Evolutionary conservation across 1,140 invertebrate genomes (phyloP).

Genomic region (Colletes gigas): DNA sequence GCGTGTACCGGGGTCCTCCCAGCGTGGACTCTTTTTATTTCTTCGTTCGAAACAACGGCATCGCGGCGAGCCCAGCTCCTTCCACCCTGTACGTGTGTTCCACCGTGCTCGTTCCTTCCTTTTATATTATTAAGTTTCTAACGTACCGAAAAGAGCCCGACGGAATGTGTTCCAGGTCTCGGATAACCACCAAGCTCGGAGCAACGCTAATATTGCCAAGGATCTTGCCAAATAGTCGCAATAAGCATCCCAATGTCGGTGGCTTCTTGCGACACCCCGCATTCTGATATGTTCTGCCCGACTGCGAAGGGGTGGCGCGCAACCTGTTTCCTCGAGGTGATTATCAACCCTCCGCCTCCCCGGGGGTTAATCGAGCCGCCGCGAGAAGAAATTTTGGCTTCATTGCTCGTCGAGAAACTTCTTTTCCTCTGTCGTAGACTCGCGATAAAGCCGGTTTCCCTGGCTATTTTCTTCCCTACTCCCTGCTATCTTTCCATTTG

Average conservation of each 20-base stretch:
- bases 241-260: slow-evolving; percentile 60
- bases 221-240: slow-evolving; percentile 71
- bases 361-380: slow-evolving; percentile 31
- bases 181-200: slow-evolving; percentile 44
- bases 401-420: slow-evolving; percentile 29
- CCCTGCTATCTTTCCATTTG: not conserved
- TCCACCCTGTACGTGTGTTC: not conserved
- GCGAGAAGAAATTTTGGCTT: slow-evolving; percentile 44
- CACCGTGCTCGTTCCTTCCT: slow-evolving; percentile 23
- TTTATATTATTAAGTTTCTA: slow-evolving; percentile 67
- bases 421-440: slow-evolving; percentile 7
- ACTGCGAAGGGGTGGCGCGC: not conserved
- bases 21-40: slow-evolving; percentile 54
- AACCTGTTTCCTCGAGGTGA: slow-evolving; percentile 30
- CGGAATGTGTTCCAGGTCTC: slow-evolving; percentile 25
- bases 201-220: slow-evolving; percentile 61
- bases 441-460: not conserved
- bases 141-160: slow-evolving; percentile 56
- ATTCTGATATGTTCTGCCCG: slow-evolving; percentile 43
- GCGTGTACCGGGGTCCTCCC: not conserved
- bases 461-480: not conserved
- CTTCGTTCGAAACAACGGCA: slow-evolving; percentile 15
- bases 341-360: slow-evolving; percentile 4
- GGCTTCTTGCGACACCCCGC: slow-evolving; percentile 42
- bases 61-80: slow-evolving; percentile 1